Evolutionary conservation across 64 coral and sea anemone species (phyloP), one percentile per base, ranked within the genome.

Genomic region (Dendronephthya gigantea): DNA sequence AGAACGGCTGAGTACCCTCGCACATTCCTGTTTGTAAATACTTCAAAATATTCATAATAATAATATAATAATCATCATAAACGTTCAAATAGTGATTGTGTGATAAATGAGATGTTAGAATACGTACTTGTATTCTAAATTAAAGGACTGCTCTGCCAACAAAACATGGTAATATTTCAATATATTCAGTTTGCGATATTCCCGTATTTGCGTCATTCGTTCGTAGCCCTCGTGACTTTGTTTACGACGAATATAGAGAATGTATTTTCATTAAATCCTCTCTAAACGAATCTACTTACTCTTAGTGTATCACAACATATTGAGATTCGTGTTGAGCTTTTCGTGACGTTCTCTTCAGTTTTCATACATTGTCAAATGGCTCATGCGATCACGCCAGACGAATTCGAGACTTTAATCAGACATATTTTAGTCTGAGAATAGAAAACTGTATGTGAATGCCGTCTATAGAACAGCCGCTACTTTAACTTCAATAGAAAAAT

Each of bases 151-250:
- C 55, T n/a, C 19, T 23, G 10, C 12, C 55, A 23, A 23, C 55
- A 7, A 62, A 62, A 23, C 25, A 23, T 62, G 55, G 25, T 62
- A n/a, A 15, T 58, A 22, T 62, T 62, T 62, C 55, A 62, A n/a
- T 62, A 23, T n/a, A 5, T 62, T 7, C 17, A 62, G 19, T 62
- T 15, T 62, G 55, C 25, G 19, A 62, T 62, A 23, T 62, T 62
- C 55, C 15, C 32, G 72, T 79, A 66, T 79, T 79, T 79, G 72
- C 72, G 72, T 79, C 72, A 79, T 39, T 66, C 19, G 32, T 36
- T n/a, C 72, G 15, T 79, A 79, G 72, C 14, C 72, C 36, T 29
- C 72, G 72, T 79, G 72, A 79, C 72, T 79, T 79, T 79, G 72
- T 79, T 79, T 79, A 79, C 72, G 72, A 79, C 55, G 55, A 62